Evolutionary conservation across 1,140 invertebrate genomes (phyloP).

Genomic region (Subanguina moxae): DNA sequence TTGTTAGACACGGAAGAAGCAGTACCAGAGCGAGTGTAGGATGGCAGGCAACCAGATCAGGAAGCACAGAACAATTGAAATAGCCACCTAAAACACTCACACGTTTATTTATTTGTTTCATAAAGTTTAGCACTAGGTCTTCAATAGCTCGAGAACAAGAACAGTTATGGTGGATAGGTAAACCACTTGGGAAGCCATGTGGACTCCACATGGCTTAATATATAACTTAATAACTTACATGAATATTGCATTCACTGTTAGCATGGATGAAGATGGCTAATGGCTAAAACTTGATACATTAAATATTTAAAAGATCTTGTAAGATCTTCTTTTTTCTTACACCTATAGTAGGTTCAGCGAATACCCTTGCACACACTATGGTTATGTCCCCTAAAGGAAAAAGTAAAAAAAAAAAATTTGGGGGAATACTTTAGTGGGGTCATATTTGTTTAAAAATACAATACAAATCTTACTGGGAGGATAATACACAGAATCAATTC

Average conservation of each 20-base stretch:
- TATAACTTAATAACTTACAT: conserved; percentile 5
- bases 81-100: background rate
- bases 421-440: no score
- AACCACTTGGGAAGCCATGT: no score
- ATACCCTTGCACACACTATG: no score
- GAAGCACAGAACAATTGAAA: conserved; percentile 27
- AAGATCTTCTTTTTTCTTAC: no score
- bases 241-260: conserved; percentile 14
- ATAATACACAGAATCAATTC: conserved; percentile 15
- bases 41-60: conserved; percentile 29
- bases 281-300: background rate
- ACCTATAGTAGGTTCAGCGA: no score
- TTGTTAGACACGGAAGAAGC: conserved; percentile 1
- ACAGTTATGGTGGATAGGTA: no score
- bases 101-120: background rate
- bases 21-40: conserved; percentile 30
- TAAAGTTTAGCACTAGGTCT: background rate
- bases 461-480: background rate
- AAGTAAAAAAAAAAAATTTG: background rate
- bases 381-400: background rate
- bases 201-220: no score
- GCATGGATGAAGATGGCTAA: conserved; percentile 11
- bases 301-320: no score
- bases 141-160: background rate
- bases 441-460: background rate